These are phyloP conservation scores for Lagodon rhomboides DNA, from an alignment of 2,797 vertebrate species.

Conservation along the genomic window DNA sequence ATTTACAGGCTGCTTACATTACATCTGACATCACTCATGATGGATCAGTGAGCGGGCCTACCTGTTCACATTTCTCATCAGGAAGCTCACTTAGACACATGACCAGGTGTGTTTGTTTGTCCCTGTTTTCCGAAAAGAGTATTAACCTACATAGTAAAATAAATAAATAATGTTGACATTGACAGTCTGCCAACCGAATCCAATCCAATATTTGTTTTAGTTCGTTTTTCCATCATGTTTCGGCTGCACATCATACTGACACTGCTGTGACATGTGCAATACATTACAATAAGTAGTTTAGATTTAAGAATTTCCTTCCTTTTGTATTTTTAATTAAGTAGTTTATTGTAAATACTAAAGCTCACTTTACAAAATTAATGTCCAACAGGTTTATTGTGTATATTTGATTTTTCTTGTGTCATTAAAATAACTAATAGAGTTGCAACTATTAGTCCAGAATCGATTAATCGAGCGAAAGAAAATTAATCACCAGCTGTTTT, in stretches of 20 bases:
- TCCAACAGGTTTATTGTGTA: no score
- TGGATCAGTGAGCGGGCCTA: conserved; percentile 39
- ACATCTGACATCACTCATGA: background rate
- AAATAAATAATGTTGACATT: background rate
- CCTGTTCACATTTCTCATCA: conserved; percentile 21
- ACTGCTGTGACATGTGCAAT: background rate
- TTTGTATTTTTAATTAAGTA: background rate
- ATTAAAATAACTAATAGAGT: no score
- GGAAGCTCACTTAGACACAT: background rate
- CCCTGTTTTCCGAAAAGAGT: background rate
- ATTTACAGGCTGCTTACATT: background rate
- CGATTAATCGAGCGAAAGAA: no score
- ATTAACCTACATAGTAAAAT: background rate
- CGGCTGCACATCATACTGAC: background rate
- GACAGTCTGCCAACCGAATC: background rate
- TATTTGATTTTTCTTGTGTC: no score
- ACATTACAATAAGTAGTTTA: background rate
- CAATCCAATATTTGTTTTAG: background rate
- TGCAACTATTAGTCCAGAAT: no score
- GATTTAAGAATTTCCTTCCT: background rate
- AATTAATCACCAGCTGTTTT: no score
- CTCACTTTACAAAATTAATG: background rate
- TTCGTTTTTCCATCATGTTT: background rate
- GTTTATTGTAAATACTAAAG: background rate
- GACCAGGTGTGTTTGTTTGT: background rate